A percentile compares a stretch with the other conserved stretches of the same genome.
phyloP scores from a whole-genome alignment of 2,797 vertebrate genomes.

The Gambelia wislizenii region DNA sequence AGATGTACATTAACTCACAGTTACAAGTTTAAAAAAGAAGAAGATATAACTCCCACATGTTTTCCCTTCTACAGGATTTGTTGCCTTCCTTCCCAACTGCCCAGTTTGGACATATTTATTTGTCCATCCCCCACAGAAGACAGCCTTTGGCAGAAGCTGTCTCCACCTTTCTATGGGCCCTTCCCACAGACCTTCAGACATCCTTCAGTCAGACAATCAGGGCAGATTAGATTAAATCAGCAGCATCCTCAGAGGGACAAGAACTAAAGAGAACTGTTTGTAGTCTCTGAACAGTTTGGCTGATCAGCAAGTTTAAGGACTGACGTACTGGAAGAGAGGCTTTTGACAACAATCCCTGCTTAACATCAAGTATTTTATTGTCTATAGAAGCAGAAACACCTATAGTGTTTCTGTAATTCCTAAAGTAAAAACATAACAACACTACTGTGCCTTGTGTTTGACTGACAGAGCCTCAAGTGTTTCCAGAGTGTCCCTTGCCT shows the following conservation, averaged over 20 bases:
- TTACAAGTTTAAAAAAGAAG: neutral
- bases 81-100: neutral
- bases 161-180: neutral
- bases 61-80: neutral
- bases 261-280: neutral
- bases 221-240: neutral
- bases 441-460: constrained; percentile 3
- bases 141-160: neutral
- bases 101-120: neutral
- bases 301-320: constrained; percentile 16
- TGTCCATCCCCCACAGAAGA: neutral
- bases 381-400: constrained; percentile 42
- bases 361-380: neutral
- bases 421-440: constrained; percentile 3
- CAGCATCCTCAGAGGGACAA: neutral
- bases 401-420: neutral
- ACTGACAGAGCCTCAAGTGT: constrained; percentile 25
- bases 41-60: neutral
- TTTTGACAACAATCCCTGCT: neutral
- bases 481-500: constrained; percentile 47
- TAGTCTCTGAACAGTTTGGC: neutral
- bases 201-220: neutral
- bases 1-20: neutral
- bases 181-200: neutral
- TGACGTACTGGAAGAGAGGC: neutral